phyloP scores from a whole-genome alignment of 2,888 invertebrate genomes.

The Esperia sulphurella region DNA sequence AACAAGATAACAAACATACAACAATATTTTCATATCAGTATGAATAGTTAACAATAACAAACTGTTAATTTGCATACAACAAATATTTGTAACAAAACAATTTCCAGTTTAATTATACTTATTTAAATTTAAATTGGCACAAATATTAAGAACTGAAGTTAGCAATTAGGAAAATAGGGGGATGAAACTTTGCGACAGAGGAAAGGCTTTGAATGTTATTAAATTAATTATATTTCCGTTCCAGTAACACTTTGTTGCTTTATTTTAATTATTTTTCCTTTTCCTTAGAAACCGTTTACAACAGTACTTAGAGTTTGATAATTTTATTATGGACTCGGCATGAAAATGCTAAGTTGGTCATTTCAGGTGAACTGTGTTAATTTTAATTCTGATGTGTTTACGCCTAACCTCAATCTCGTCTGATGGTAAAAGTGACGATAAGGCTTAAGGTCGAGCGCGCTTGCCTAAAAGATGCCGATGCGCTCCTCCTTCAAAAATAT shows the following conservation, averaged over 20 bases:
- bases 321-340: neutral
- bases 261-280: conserved; percentile 11
- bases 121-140: conserved; percentile 7
- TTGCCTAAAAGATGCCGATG: too few species aligned
- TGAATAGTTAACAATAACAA: too few species aligned
- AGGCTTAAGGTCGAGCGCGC: too few species aligned
- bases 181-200: conserved; percentile 6
- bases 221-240: conserved; percentile 1
- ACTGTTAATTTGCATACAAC: neutral
- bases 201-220: conserved; percentile 14
- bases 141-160: conserved; percentile 9
- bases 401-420: too few species aligned
- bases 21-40: too few species aligned
- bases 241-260: conserved; percentile 11
- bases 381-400: too few species aligned
- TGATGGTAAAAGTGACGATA: too few species aligned
- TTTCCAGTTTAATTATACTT: neutral
- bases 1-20: too few species aligned
- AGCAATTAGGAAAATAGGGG: conserved; percentile 5
- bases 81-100: neutral
- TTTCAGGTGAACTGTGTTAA: neutral
- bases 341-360: neutral
- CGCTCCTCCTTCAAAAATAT: too few species aligned
- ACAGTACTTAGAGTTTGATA: conserved; percentile 5
- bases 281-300: conserved; percentile 12